Base-by-base conservation (phyloP, 92 coral and sea anemone species). In the Anthopleura xanthogrammica region DNA sequence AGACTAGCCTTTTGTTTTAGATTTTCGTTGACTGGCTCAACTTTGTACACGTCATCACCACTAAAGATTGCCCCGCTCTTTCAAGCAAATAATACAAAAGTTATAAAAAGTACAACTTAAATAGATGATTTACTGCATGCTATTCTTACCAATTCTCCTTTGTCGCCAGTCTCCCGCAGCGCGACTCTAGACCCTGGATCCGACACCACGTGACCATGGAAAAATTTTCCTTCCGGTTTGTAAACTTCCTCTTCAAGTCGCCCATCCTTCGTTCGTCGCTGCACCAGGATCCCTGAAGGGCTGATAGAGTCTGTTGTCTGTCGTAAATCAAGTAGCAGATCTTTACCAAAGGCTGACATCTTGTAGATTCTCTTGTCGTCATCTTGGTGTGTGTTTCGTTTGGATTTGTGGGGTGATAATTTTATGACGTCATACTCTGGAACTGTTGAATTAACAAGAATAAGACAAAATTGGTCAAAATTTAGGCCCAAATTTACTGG, bases 51-150 rank as follows among this genome's bases (percentile, higher is more conserved):
- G 72, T 86, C 85, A 12, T 79, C 88, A n/a, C 78, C 88, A 43
- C 77, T 81, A 72, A 90, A 39, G 54, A 93, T 83, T 16, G 90
- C 84, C 17, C 97, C 97, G 57, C 94, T 90, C 97, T 93, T 36
- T 4, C 17, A 62, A 80, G 22, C n/a, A 2, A 22, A 75, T 2
- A 50, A 50, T 75, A 12, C 10, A 29, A 64, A 64, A 7, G 29
- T 64, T 68, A 12, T 42, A 23, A 68, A 68, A 29, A 13, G 7
- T 24, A 68, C 74, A 24, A 23, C 36, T 29, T 29, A 29, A 29
- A 20, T 3, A 52, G 9, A 48, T 29, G 9, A 48, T 29, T 29
- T 29, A 29, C 36, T 29, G 36, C 36, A 29, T 29, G 36, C 36
- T 52, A 11, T 23, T 2, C 77, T 89, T 81, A 93, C 97, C 92